Evolutionary conservation across 2,113 vertebrate species (phyloP), one percentile per base, ranked within the genome.

Genomic region (Lipotes vexillifer): DNA sequence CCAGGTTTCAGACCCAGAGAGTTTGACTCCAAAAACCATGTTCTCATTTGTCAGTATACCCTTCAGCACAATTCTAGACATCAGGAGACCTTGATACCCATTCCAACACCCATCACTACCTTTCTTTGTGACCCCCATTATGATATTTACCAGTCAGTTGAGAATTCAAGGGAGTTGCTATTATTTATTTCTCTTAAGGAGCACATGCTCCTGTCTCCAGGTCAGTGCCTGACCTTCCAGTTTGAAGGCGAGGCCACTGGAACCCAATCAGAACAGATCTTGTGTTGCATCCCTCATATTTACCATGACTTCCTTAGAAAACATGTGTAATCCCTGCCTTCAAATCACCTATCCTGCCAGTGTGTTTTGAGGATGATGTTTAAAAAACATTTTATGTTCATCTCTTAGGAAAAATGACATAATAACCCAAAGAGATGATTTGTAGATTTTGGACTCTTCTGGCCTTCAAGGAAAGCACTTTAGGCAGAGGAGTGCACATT

Each of bases 11-110:
- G 27, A 93, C 4, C 27, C 52, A 82, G 52, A 15, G 13, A 0
- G 2, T 49, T 11, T 59, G 41, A 41, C 6, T 61, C 7, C 27
- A 44, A 52, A 89, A 66, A 38, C 7, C 23, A 2, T 11, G 8
- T 65, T 92, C 23, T 33, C 14, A 27, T 6, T 57, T 92, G 75
- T 90, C 36, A 10, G 3, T 49, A 1, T 8, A 20, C 65, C 77
- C 6, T n/a, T 77, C 4, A 21, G 20, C 20, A 38, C 41, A 41
- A 33, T 41, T 85, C 55, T 57, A 4, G 63, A 65, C 36, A 20
- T 12, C 17, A 11, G 21, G 6, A 31, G 20, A 3, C n/a, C 10
- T 15, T 8, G 9, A 2, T 13, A 14, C 27, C 1, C 18, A 2
- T 9, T 80, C 29, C 31, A 20, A 69, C 2, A 44, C 21, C 49